Conservation (phyloP, 2,797 vertebrate species). For the Myotis pilosus region DNA sequence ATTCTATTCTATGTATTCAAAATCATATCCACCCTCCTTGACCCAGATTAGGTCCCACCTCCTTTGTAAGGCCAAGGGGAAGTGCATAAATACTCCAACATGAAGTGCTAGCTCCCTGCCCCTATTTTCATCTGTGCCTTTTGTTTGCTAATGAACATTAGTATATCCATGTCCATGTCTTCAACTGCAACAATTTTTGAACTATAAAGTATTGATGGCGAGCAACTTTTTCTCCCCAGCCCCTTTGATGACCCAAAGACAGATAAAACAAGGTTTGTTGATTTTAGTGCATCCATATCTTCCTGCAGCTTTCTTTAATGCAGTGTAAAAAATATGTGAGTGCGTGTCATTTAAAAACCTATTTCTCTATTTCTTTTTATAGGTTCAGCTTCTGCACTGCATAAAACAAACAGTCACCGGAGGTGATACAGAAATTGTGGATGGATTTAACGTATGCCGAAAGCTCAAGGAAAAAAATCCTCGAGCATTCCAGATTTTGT, state of each 20-base stretch:
- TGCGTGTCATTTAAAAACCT: not conserved
- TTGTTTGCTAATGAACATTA: not conserved
- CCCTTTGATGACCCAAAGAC: not conserved
- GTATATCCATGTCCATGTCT: not conserved
- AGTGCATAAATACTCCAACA: not conserved
- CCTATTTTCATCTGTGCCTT: not conserved
- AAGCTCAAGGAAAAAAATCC: conserved; percentile 89
- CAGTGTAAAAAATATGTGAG: not conserved
- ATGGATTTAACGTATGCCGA: conserved; percentile 91
- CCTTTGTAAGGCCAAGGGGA: not conserved
- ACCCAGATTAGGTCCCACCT: not conserved
- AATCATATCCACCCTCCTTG: not conserved
- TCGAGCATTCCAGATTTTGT: conserved; percentile 89
- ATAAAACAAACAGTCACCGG: conserved; percentile 90
- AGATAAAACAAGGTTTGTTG: not conserved
- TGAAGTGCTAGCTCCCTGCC: not conserved
- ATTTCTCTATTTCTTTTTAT: conserved; percentile 48
- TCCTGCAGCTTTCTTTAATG: not conserved
- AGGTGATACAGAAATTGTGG: conserved; percentile 92
- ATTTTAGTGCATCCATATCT: not conserved
- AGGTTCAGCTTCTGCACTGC: conserved; percentile 97
- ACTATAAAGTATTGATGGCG: not conserved
- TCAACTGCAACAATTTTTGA: not conserved
- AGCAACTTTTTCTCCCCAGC: not conserved
- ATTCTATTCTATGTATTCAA: not conserved